Conservation (phyloP, 2,888 invertebrate species). For the Carcina quercana region DNA sequence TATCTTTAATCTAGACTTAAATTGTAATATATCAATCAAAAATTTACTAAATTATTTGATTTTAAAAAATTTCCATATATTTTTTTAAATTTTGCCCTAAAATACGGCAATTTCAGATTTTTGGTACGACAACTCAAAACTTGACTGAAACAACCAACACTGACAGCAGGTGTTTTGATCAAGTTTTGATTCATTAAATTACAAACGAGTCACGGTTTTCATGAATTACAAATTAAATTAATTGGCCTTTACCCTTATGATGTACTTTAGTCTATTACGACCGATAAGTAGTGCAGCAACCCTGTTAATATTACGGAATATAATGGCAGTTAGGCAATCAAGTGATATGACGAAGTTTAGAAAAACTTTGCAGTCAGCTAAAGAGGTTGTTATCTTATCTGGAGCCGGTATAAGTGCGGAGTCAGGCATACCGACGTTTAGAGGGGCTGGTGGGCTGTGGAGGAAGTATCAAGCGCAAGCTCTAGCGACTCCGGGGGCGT, state of each 20-base stretch:
- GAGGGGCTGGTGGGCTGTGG: slow-evolving; percentile 89
- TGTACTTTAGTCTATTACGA: slow-evolving; percentile 31
- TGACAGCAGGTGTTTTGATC: no score
- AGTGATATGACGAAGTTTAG: slow-evolving; percentile 70
- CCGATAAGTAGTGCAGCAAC: slow-evolving; percentile 17
- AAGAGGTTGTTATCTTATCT: slow-evolving; percentile 80
- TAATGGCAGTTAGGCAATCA: slow-evolving; percentile 38
- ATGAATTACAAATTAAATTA: slow-evolving; percentile 1
- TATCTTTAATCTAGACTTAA: no score
- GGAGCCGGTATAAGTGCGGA: slow-evolving; percentile 90
- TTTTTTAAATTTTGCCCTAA: no score
- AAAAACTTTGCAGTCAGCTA: slow-evolving; percentile 72
- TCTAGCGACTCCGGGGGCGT: slow-evolving; percentile 82
- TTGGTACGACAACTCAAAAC: no score
- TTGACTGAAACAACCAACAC: no score
- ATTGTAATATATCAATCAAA: no score
- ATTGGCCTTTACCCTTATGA: slow-evolving; percentile 12
- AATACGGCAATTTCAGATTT: no score
- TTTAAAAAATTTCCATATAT: no score
- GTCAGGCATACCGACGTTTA: slow-evolving; percentile 91
- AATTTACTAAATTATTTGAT: no score
- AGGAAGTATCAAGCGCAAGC: slow-evolving; percentile 80
- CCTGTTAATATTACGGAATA: slow-evolving; percentile 10
- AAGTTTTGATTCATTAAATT: no score
- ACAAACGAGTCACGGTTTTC: no score